Percentiles rank a stretch among this genome's conserved stretches.
Conservation (phyloP, 2,113 vertebrate genomes). For the Pelodiscus sinensis region DNA sequence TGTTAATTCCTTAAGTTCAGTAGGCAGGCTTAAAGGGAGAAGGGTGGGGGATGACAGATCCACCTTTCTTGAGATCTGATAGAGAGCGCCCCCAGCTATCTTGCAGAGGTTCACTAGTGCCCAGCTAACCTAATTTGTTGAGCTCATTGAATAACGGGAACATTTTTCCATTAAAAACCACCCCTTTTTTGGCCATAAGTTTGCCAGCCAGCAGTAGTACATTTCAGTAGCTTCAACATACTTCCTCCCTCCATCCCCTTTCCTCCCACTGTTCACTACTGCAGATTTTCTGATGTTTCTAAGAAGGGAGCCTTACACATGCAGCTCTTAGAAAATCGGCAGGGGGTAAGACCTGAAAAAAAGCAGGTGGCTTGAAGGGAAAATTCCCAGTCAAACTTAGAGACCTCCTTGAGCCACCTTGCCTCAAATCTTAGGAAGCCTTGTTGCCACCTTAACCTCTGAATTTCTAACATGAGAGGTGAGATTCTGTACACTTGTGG, state of each 20-base stretch:
- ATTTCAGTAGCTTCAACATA: too few species aligned
- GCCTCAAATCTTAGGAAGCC: neutral
- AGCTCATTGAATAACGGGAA: neutral
- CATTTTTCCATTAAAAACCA: neutral
- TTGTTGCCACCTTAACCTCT: neutral
- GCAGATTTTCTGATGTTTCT: neutral
- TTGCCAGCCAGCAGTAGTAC: accelerated
- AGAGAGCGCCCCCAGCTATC: neutral
- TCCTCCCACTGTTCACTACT: neutral
- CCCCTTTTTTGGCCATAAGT: accelerated
- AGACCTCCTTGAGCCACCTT: neutral
- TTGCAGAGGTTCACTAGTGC: neutral
- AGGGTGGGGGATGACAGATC: too few species aligned
- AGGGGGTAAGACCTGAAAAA: neutral
- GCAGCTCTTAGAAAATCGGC: neutral
- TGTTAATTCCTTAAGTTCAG: accelerated
- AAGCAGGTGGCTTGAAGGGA: neutral
- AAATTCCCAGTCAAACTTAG: neutral
- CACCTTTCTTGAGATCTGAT: accelerated
- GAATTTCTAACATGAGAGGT: neutral
- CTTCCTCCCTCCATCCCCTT: neutral
- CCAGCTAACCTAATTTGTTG: neutral
- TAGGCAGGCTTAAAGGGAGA: neutral
- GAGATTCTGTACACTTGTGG: neutral
- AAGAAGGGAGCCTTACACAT: neutral